These are phyloP conservation scores for Tor tambroides DNA, from an alignment of 2,113 vertebrate genomes.

Conservation along the genomic window DNA sequence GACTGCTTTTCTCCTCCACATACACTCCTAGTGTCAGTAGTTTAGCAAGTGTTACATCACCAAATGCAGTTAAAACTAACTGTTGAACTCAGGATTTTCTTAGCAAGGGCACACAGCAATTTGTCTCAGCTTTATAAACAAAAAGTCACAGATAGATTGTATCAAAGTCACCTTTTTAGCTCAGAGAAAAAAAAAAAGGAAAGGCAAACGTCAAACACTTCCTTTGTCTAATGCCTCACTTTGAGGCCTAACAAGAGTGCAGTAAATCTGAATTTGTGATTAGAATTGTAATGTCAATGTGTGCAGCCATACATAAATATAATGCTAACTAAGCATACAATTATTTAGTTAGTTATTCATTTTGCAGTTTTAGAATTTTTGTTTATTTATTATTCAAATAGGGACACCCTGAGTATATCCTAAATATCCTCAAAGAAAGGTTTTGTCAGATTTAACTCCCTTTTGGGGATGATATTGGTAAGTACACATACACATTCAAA, in stretches of 20 bases:
- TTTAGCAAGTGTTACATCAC: slow-evolving; percentile 2
- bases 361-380: too few relatives aligned
- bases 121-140: background rate
- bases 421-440: too few relatives aligned
- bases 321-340: too few relatives aligned
- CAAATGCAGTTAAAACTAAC: background rate
- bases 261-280: background rate
- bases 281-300: background rate
- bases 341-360: background rate
- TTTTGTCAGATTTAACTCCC: too few relatives aligned
- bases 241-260: background rate
- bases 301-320: background rate
- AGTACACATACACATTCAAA: too few relatives aligned
- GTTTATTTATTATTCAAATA: too few relatives aligned
- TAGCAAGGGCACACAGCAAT: background rate
- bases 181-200: background rate
- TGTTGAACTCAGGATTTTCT: background rate
- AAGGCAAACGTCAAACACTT: background rate
- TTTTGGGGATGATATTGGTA: too few relatives aligned
- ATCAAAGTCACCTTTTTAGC: background rate
- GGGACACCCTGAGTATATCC: too few relatives aligned
- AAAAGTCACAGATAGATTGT: background rate
- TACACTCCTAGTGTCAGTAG: background rate
- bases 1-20: background rate
- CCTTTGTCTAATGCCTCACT: background rate